Base-by-base conservation (phyloP, 2,113 vertebrate species). In the Opisthocomus hoazin region DNA sequence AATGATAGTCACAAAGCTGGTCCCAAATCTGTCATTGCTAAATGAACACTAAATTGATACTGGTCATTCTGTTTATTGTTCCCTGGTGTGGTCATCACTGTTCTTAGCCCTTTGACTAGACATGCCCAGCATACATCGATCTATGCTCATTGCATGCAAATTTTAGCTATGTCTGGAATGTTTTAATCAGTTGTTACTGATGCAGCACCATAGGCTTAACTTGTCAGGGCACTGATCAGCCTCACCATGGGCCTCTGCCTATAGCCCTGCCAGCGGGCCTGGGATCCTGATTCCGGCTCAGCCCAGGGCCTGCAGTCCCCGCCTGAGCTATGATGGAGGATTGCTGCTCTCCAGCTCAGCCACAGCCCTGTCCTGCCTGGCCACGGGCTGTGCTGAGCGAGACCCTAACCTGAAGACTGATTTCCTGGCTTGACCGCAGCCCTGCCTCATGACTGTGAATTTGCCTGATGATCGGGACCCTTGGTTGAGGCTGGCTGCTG, bases 241-340 rank as follows among this genome's bases (percentile, higher is more conserved):
- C 22, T 86, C 18, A 29, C 2, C 0, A 21, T 32, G 26, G 34
- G 18, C 54, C 27, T 48, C 37, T 69, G 36, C 50, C 26, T 61
- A 9, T 12, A 16, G 10, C 15, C 32, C 24, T 86, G 10, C 5
- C 15, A 1, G 0, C 74, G 26, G 39, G 13, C 13, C 30, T 3
- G 5, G 58, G 48, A 68, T 22, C 66, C 29, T 70, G 50, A 57
- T 90, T 90, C 21, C 60, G 78, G 45, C 19, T 57, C 50, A 81
- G 30, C 27, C 32, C 36, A 41, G 22, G 56, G 56, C 15, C 51
- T 70, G 61, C 60, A 61, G 22, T 43, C 37, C 23, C 16, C 9
- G 2, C 23, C 29, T 54, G 48, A 80, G 43, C 17, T 6, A 0
- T 71, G 6, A 37, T 1, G 1, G 46, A 75, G 45, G 5, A 15